Conservation (phyloP, 2,113 vertebrate species). For the Antigone vipio region DNA sequence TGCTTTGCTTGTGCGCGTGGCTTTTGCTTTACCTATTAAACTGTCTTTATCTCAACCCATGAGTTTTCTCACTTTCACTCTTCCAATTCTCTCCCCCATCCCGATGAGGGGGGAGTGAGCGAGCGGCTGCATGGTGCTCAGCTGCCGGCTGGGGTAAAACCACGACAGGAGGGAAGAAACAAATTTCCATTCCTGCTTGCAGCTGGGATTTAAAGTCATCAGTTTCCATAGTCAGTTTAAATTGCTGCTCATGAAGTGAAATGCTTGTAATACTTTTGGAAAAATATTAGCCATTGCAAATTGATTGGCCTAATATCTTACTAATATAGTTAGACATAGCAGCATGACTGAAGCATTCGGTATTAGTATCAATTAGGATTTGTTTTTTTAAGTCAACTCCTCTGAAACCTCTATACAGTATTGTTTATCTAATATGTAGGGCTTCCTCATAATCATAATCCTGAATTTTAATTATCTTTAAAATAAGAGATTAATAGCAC, state of each 20-base stretch:
- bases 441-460: background rate
- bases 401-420: background rate
- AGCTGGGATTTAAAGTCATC: background rate
- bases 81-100: too few relatives aligned
- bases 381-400: background rate
- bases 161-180: background rate
- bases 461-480: background rate
- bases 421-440: background rate
- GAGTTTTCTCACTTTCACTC: too few relatives aligned
- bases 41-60: too few relatives aligned
- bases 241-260: background rate
- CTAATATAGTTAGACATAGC: background rate
- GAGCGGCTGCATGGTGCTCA: too few relatives aligned
- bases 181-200: background rate
- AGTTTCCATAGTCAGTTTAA: background rate
- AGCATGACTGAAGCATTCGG: background rate
- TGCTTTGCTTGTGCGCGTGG: too few relatives aligned
- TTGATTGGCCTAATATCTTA: background rate
- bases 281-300: background rate
- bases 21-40: too few relatives aligned
- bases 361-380: background rate
- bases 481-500: background rate
- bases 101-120: too few relatives aligned
- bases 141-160: too few relatives aligned
- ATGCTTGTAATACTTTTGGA: background rate